Evolutionary conservation across 1,140 invertebrate genomes (phyloP), one percentile per base, ranked within the genome.

Genomic region (Odontomachus brunneus): DNA sequence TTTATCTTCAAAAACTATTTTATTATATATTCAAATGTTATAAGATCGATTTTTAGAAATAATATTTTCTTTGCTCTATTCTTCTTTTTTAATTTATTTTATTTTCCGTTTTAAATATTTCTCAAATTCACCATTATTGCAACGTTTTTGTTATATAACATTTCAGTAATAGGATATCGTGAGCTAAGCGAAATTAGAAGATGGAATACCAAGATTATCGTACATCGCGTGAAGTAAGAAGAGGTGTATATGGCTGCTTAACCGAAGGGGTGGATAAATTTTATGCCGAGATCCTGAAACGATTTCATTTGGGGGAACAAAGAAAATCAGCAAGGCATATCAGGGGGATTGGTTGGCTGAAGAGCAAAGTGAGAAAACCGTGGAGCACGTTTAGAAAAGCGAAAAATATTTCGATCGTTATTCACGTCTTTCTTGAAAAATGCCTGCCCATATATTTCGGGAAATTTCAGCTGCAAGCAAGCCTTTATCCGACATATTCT

Each of bases 231-330:
- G 84, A 90, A 89, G 88, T 88, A 89, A 89, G 88, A 87, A 91
- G 85, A 90, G 87, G 90, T 89, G 89, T 91, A 91, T 86, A 86
- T 91, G 84, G 87, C 87, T 93, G 91, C 91, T 93, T 92, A 93
- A 93, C 88, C 90, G 90, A 91, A 90, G 90, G 92, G 92, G 82
- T 89, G 92, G 88, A 91, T 91, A 90, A 91, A 91, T 91, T 92
- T 92, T 89, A 90, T 92, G 91, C 90, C 91, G 91, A 93, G 92
- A 88, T 92, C 90, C 90, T 91, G 91, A 90, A 91, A 92, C 90
- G 88, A 90, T 91, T 91, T 90, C 89, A 89, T 90, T 92, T 90
- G 88, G 81, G 82, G 80, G 73, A 85, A 89, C 81, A 87, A 90
- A 80, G 88, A 85, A 82, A 86, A 89, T 86, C 83, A 84, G 55